phyloP scores from a whole-genome alignment of 1,140 invertebrate genomes.

The Drepana arcuata region DNA sequence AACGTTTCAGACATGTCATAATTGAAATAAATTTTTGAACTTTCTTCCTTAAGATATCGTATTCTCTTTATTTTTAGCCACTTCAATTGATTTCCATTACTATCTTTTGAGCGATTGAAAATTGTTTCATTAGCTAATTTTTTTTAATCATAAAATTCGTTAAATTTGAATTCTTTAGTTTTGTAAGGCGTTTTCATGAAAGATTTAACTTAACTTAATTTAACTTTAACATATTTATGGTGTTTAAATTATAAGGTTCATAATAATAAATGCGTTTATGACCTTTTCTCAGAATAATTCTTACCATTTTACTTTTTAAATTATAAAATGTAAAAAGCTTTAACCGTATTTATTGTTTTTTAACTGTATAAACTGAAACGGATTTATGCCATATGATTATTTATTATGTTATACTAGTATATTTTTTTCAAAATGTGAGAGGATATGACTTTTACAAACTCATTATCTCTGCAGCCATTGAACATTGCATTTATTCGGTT shows the following conservation, averaged over 20 bases:
- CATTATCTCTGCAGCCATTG: no score
- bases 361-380: not conserved
- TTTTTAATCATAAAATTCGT: constrained; percentile 1
- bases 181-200: not conserved
- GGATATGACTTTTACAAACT: no score
- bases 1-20: not conserved
- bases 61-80: not conserved
- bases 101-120: not conserved
- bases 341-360: not conserved
- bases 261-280: not conserved
- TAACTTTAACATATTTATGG: not conserved
- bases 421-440: no score
- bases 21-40: not conserved
- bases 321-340: not conserved
- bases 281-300: not conserved
- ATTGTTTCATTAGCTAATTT: not conserved
- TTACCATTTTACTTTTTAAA: not conserved
- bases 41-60: not conserved
- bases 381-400: not conserved
- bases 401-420: no score
- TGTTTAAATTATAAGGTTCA: not conserved
- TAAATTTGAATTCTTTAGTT: not conserved
- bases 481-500: no score
- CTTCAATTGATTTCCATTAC: not conserved
- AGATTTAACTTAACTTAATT: not conserved